These are phyloP conservation scores for Gambusia holbrooki DNA, from an alignment of 2,113 vertebrate species.

Conservation along the genomic window DNA sequence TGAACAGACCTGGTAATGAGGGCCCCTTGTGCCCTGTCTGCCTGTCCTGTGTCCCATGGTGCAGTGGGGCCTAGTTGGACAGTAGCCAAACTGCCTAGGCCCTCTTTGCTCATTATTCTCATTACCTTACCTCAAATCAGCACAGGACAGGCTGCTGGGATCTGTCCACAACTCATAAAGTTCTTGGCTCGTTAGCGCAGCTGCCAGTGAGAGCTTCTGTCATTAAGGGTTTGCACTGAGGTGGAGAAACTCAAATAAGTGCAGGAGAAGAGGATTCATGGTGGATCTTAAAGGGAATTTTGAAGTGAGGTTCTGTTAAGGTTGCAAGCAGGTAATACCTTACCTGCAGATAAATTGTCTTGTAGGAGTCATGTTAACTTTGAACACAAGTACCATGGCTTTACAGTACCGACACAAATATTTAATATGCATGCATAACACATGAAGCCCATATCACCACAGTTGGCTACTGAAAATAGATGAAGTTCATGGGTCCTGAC, in stretches of 20 bases:
- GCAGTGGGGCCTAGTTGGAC: conserved; percentile 75
- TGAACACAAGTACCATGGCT: no score
- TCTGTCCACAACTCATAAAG: conserved; percentile 81
- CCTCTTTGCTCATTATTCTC: conserved; percentile 81
- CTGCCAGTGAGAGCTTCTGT: conserved; percentile 49
- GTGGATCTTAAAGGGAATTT: conserved; percentile 1
- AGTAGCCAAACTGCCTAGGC: conserved; percentile 70
- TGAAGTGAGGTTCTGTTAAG: neutral
- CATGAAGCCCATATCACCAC: no score
- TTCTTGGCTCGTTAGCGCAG: conserved; percentile 73
- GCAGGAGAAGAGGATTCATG: conserved; percentile 8
- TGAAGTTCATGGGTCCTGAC: neutral
- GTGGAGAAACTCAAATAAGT: conserved; percentile 57
- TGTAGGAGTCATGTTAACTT: no score
- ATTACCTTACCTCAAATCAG: conserved; percentile 82
- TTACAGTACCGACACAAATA: no score
- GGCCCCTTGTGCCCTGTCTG: conserved; percentile 75
- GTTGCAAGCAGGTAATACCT: no score
- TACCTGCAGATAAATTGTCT: no score
- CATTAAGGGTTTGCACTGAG: conserved; percentile 48
- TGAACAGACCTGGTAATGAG: conserved; percentile 74
- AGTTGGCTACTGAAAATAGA: neutral
- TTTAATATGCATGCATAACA: no score
- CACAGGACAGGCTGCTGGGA: conserved; percentile 77
- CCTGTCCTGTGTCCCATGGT: conserved; percentile 79